A percentile compares a stretch with the other conserved stretches of the same genome.
phyloP scores from a whole-genome alignment of 2,888 invertebrate species.

The Dicyrtomina minuta region DNA sequence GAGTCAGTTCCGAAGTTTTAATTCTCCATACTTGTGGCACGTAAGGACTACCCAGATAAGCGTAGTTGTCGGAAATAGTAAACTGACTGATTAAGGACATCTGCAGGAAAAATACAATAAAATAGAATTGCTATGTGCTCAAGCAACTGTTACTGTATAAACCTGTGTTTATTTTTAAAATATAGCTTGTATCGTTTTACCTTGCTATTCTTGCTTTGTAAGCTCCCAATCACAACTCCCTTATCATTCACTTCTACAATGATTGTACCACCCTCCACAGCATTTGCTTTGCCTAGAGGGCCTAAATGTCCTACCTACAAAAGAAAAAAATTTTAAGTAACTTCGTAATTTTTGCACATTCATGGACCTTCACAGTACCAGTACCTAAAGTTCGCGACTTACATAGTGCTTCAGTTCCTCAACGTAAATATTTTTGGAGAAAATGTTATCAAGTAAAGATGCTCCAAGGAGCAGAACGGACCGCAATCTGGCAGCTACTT shows the following conservation, averaged over 20 bases:
- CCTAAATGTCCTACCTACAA: no score
- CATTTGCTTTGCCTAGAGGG: no score
- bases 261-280: background rate
- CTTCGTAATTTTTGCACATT: no score
- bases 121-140: no score
- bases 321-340: no score
- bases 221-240: background rate
- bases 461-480: slow-evolving; percentile 6
- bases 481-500: slow-evolving; percentile 63
- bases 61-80: slow-evolving; percentile 37
- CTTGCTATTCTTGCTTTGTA: background rate
- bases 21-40: slow-evolving; percentile 47
- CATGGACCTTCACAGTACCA: no score
- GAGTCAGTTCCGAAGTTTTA: slow-evolving; percentile 36
- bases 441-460: background rate
- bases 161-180: no score
- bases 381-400: background rate
- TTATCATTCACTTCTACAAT: background rate
- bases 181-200: no score
- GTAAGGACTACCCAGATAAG: slow-evolving; percentile 42
- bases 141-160: background rate
- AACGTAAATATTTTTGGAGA: background rate
- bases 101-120: slow-evolving; percentile 30
- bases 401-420: background rate
- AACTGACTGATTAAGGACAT: slow-evolving; percentile 40